Base-by-base conservation (phyloP, 2,888 invertebrate species). In the Drosophila phalerata region DNA sequence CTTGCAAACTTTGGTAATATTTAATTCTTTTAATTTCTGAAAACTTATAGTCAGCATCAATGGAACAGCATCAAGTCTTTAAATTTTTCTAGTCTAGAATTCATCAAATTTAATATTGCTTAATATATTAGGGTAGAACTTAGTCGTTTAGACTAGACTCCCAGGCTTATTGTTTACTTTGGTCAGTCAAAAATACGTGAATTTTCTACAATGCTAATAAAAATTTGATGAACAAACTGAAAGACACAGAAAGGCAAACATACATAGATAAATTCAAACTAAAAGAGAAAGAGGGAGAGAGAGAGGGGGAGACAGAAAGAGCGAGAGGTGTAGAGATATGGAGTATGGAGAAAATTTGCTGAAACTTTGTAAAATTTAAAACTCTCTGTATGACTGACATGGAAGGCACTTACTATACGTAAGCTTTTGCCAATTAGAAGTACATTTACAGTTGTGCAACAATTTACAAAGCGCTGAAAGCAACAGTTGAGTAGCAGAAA, bases 401-500 rank as follows among this genome's bases (percentile, higher is more conserved):
- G 34, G 15, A 15, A 34, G 30, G 43, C 34, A 45, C 47, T 34
- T 38, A 72, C 58, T 73, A 34, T 32, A 79, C 74, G 67, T 70
- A 40, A 69, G 73, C 58, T 73, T 79, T 65, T 81, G 88, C 85
- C 88, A 85, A 87, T 85, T 87, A 85, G 74, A 87, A 71, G 70
- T 40, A 64, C 81, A 79, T 71, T 81, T 66, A 53, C 64, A 71
- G 55, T 11, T 32, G 15, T 32, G 15, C 32, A 56, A 73, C 63
- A 69, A 66, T 71, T 66, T 48, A 69, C 67, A 69, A 69, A 52
- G 65, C 66, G 48, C 57, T 53, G 52, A 57, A 34, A 70, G 55
- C 45, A 71, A 55, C 40, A 55, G 22, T 17, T 38, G 42, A 63
- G 63, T 10, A 55, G 19, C 9, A 10, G 30, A 62, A 56, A 48